Conservation (phyloP, 2,113 vertebrate genomes). For the Xiphias gladius region DNA sequence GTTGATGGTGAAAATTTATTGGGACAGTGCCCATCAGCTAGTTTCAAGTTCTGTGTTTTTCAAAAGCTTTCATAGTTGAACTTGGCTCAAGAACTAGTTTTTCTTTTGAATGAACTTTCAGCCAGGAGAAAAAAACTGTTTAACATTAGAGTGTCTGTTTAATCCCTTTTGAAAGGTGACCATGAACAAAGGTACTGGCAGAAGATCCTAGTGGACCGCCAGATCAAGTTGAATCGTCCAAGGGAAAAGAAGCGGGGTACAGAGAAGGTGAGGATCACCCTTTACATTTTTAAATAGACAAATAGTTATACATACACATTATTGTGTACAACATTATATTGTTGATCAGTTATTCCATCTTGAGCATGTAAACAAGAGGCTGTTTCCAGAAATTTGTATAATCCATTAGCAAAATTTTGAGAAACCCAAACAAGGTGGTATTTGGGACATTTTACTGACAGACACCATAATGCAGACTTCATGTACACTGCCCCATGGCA, state of each 20-base stretch:
- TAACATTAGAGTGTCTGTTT: background rate
- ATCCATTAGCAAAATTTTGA: background rate
- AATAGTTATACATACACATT: background rate
- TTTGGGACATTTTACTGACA: background rate
- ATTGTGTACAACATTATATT: background rate
- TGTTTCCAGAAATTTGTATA: background rate
- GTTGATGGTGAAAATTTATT: conserved; percentile 11
- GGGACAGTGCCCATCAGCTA: background rate
- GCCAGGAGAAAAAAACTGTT: too few species aligned
- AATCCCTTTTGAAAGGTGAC: conserved; percentile 86
- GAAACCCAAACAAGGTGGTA: background rate
- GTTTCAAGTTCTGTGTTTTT: background rate
- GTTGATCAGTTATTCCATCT: background rate
- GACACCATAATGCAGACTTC: background rate
- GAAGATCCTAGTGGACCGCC: conserved; percentile 98
- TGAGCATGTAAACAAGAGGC: background rate
- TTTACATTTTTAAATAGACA: background rate
- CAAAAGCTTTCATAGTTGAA: background rate
- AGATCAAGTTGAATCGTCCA: conserved; percentile 96
- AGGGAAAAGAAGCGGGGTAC: conserved; percentile 96
- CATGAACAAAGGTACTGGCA: conserved; percentile 98
- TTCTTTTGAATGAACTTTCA: background rate
- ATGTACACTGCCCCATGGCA: background rate
- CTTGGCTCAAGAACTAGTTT: background rate
- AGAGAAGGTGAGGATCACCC: conserved; percentile 89